Conservation (phyloP, 2,888 invertebrate genomes). For the Autographa gamma region DNA sequence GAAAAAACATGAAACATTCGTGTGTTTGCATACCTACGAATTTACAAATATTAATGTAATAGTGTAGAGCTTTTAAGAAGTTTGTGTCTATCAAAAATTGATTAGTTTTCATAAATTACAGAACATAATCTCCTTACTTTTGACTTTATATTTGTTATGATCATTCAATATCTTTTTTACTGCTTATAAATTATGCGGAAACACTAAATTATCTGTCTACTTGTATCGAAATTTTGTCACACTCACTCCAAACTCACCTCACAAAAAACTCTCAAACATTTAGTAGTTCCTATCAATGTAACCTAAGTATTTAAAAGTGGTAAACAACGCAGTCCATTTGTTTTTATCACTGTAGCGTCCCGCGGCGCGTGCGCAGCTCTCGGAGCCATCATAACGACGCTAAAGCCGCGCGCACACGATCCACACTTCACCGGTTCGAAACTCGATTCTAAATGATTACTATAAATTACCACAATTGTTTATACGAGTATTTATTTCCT, state of each 20-base stretch:
- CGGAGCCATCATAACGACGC: conserved; percentile 37
- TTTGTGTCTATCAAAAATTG: too few relatives aligned
- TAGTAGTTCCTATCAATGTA: conserved; percentile 51
- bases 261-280: conserved; percentile 10
- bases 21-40: too few relatives aligned
- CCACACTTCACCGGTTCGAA: conserved; percentile 31
- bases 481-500: not conserved
- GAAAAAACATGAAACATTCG: too few relatives aligned
- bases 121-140: too few relatives aligned
- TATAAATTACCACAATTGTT: conserved; percentile 7
- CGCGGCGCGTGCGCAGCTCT: conserved; percentile 52
- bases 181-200: too few relatives aligned
- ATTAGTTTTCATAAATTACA: not conserved
- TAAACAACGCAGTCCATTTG: conserved; percentile 57
- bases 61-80: too few relatives aligned
- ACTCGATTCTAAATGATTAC: not conserved
- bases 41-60: too few relatives aligned
- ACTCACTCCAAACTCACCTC: conserved; percentile 32
- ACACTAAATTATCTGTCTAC: too few relatives aligned
- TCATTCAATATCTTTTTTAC: too few relatives aligned
- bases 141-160: too few relatives aligned
- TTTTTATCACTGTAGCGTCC: conserved; percentile 58
- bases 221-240: not conserved
- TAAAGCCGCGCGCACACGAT: conserved; percentile 34
- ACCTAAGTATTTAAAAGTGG: conserved; percentile 59